phyloP scores from a whole-genome alignment of 2,113 vertebrate species.

The Suncus etruscus region DNA sequence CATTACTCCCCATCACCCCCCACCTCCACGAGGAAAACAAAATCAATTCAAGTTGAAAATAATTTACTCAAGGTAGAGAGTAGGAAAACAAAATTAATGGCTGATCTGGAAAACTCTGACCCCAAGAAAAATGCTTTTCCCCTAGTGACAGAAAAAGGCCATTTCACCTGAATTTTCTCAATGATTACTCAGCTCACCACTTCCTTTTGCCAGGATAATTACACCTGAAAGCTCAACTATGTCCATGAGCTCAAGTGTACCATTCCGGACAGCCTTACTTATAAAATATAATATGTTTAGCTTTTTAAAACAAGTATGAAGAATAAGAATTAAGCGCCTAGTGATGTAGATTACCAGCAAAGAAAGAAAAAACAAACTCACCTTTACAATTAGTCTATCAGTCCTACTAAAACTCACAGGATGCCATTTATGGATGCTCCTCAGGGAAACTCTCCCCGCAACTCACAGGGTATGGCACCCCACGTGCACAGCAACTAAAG shows the following conservation, averaged over 20 bases:
- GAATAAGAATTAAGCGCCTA: neutral
- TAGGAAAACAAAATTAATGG: neutral
- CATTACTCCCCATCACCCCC: neutral
- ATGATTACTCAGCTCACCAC: conserved; percentile 1
- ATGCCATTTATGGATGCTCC: conserved; percentile 32
- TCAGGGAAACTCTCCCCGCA: neutral
- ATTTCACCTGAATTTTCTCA: conserved; percentile 41
- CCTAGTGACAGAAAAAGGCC: conserved; percentile 9
- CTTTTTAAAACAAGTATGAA: conserved; percentile 44
- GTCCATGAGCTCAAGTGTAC: neutral
- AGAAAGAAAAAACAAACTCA: conserved; percentile 3
- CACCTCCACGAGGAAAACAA: neutral
- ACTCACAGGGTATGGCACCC: neutral
- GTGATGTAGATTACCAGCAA: conserved; percentile 31
- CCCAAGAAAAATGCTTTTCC: neutral
- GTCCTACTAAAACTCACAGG: conserved; percentile 41
- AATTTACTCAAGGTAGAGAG: conserved; percentile 34
- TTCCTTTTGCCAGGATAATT: conserved; percentile 5
- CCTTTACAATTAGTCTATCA: conserved; percentile 21
- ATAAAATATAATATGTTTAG: neutral
- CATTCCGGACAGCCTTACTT: conserved; percentile 51
- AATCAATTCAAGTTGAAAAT: conserved; percentile 24
- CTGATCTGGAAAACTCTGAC: conserved; percentile 41
- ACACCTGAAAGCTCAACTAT: conserved; percentile 48
- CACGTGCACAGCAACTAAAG: neutral